Evolutionary conservation across 1,140 invertebrate species (phyloP).

Genomic region (Vanessa atalanta): DNA sequence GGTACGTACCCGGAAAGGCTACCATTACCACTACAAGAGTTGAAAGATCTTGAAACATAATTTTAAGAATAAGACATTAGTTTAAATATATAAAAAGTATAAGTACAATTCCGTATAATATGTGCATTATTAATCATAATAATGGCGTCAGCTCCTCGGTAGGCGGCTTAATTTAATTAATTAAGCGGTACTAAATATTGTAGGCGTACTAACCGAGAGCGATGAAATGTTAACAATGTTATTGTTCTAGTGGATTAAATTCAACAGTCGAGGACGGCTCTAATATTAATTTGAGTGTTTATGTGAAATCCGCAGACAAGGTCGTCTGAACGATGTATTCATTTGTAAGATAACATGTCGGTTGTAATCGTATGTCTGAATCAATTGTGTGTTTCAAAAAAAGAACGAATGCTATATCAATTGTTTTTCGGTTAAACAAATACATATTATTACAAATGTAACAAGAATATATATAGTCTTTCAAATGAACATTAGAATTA

Average conservation of each 20-base stretch:
- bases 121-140: constrained; percentile 48
- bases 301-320: constrained; percentile 61
- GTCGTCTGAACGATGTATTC: constrained; percentile 47
- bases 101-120: constrained; percentile 8
- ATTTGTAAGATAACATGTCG: constrained; percentile 21
- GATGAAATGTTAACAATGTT: constrained; percentile 77
- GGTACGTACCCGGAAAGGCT: too few relatives aligned
- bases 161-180: constrained; percentile 69
- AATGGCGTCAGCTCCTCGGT: constrained; percentile 53
- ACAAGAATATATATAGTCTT: too few relatives aligned
- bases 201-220: constrained; percentile 61
- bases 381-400: too few relatives aligned
- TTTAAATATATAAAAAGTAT: neutral
- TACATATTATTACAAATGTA: too few relatives aligned
- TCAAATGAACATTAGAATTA: too few relatives aligned
- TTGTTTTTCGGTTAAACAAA: too few relatives aligned
- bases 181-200: constrained; percentile 70
- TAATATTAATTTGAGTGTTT: constrained; percentile 73
- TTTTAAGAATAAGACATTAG: neutral
- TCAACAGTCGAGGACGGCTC: constrained; percentile 53
- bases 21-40: too few relatives aligned
- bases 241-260: constrained; percentile 75
- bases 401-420: too few relatives aligned
- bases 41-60: neutral
- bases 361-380: neutral